phyloP scores from a whole-genome alignment of 1,140 invertebrate genomes.

The Trichonephila clavata region DNA sequence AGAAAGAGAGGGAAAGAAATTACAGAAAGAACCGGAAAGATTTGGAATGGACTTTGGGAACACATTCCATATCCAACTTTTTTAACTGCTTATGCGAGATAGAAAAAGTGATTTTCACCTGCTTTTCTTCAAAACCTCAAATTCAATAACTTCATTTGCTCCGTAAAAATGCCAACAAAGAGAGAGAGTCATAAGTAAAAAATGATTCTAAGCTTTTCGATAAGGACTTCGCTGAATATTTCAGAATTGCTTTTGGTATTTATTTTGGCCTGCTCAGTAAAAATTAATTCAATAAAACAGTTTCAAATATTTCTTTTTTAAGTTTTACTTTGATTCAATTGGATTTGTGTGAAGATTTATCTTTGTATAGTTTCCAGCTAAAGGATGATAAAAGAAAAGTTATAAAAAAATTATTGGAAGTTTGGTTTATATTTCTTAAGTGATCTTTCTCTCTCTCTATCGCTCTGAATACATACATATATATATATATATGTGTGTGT shows the following conservation, averaged over 20 bases:
- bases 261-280: not conserved
- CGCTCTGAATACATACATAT: too few relatives aligned
- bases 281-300: not conserved
- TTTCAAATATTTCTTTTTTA: not conserved
- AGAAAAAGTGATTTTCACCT: conserved; percentile 29
- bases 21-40: not conserved
- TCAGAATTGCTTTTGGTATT: not conserved
- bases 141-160: conserved; percentile 36
- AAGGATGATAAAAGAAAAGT: too few relatives aligned
- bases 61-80: conserved; percentile 17
- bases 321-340: too few relatives aligned
- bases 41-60: conserved; percentile 14
- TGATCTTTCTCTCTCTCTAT: too few relatives aligned
- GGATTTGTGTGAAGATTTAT: too few relatives aligned
- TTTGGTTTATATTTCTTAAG: too few relatives aligned
- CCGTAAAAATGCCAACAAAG: not conserved
- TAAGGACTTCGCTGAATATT: not conserved
- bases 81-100: not conserved
- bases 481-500: not conserved
- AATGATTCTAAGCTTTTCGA: not conserved
- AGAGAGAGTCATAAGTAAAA: not conserved
- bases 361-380: too few relatives aligned
- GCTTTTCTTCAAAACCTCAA: conserved; percentile 11
- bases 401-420: too few relatives aligned
- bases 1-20: not conserved